phyloP scores from a whole-genome alignment of 2,888 invertebrate genomes.

The Patella depressa region DNA sequence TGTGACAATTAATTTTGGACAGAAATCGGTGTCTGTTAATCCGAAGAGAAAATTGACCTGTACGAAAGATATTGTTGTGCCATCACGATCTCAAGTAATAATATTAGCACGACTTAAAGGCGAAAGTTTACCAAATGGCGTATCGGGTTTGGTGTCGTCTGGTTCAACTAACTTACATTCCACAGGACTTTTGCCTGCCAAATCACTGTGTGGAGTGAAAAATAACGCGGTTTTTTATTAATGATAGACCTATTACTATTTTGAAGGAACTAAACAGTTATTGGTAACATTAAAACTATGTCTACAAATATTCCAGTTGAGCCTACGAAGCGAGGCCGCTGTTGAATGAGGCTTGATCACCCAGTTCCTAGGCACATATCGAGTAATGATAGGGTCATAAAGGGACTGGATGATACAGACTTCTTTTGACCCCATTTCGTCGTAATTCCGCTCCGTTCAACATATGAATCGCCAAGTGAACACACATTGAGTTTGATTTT shows the following conservation, averaged over 20 bases:
- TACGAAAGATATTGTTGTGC: conserved; percentile 5
- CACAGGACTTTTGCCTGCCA: conserved; percentile 8
- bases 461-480: too few relatives aligned
- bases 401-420: too few relatives aligned
- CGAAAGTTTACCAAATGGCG: conserved; percentile 11
- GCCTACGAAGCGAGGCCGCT: too few relatives aligned
- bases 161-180: too few relatives aligned
- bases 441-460: too few relatives aligned
- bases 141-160: neutral
- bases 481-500: too few relatives aligned
- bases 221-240: neutral
- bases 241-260: neutral
- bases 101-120: conserved; percentile 6
- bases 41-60: conserved; percentile 6
- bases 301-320: neutral
- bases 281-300: neutral
- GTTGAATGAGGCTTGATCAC: too few relatives aligned
- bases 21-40: conserved; percentile 7
- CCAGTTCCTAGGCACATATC: too few relatives aligned
- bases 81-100: neutral
- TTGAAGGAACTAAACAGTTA: neutral
- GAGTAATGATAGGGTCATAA: too few relatives aligned
- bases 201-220: conserved; percentile 5
- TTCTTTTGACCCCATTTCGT: too few relatives aligned
- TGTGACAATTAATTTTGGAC: neutral